These are phyloP conservation scores for Gallinago media DNA, from an alignment of 2,113 vertebrate genomes.

Conservation along the genomic window DNA sequence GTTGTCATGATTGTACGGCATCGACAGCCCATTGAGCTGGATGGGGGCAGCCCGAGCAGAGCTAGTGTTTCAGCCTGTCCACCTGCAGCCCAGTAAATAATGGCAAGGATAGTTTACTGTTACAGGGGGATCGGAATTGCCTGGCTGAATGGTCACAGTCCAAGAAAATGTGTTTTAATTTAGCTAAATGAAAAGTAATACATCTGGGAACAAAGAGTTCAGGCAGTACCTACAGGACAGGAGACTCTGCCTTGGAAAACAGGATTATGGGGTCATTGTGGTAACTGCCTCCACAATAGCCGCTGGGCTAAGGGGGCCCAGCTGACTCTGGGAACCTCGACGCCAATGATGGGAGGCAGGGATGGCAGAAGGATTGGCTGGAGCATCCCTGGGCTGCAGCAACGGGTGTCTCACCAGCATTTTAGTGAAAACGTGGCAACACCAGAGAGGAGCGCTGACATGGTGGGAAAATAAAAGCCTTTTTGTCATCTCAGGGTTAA, in stretches of 20 bases:
- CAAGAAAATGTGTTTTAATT: slow-evolving; percentile 69
- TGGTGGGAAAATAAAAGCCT: background rate
- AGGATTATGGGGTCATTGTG: slow-evolving; percentile 30
- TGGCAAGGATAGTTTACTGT: slow-evolving; percentile 58
- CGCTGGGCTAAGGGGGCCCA: background rate
- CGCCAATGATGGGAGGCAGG: background rate
- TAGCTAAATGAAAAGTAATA: slow-evolving; percentile 67
- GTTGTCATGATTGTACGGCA: slow-evolving; percentile 15
- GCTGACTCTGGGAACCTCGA: background rate
- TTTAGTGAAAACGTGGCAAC: background rate
- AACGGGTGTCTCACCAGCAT: rapidly evolving
- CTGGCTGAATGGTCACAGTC: slow-evolving; percentile 35
- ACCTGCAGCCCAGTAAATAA: slow-evolving; percentile 66
- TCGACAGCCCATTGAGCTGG: slow-evolving; percentile 1
- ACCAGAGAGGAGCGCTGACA: background rate
- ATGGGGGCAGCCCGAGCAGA: background rate
- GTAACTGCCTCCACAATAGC: background rate
- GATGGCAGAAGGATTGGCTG: rapidly evolving
- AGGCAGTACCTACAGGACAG: slow-evolving; percentile 28
- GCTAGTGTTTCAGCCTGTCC: slow-evolving; percentile 57
- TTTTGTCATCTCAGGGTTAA: background rate
- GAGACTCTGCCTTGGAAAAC: slow-evolving; percentile 31
- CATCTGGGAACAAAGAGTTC: slow-evolving; percentile 56
- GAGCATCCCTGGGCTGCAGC: background rate
- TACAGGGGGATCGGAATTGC: slow-evolving; percentile 51